Conservation (phyloP, 2,797 vertebrate species). For the Notoglanidium macrostoma region DNA sequence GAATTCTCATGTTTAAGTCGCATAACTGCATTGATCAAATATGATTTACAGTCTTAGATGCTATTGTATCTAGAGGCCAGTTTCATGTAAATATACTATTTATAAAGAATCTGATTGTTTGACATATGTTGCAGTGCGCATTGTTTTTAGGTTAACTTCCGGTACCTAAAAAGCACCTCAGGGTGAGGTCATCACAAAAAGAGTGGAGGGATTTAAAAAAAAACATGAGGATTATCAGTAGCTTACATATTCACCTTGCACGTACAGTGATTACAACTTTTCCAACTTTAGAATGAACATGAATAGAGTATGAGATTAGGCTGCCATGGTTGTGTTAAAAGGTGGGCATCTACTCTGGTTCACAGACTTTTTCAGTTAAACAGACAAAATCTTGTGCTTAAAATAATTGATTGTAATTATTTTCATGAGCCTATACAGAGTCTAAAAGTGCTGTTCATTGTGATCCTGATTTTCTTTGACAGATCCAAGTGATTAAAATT, state of each 20-base stretch:
- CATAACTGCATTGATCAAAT: background rate
- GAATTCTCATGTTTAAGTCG: background rate
- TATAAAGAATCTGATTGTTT: background rate
- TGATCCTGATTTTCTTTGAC: constrained; percentile 16
- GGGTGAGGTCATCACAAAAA: background rate
- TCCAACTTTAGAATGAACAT: background rate
- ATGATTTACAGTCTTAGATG: background rate
- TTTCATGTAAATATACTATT: background rate
- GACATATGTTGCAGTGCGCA: too few relatives aligned
- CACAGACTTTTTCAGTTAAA: background rate
- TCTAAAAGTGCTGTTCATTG: background rate
- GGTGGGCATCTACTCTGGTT: background rate
- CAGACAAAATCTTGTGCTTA: background rate
- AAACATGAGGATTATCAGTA: background rate
- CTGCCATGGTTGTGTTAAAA: background rate
- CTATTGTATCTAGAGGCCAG: background rate
- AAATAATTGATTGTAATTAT: background rate
- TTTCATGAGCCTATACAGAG: background rate
- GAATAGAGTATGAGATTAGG: background rate
- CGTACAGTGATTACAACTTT: background rate
- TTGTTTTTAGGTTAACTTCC: background rate
- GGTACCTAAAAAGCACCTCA: background rate
- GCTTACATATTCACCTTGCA: background rate
- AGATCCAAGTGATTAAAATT: constrained; percentile 97
- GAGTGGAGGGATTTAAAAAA: background rate